Evolutionary conservation across 1,140 invertebrate species (phyloP).

Genomic region (Drosophila sproati): DNA sequence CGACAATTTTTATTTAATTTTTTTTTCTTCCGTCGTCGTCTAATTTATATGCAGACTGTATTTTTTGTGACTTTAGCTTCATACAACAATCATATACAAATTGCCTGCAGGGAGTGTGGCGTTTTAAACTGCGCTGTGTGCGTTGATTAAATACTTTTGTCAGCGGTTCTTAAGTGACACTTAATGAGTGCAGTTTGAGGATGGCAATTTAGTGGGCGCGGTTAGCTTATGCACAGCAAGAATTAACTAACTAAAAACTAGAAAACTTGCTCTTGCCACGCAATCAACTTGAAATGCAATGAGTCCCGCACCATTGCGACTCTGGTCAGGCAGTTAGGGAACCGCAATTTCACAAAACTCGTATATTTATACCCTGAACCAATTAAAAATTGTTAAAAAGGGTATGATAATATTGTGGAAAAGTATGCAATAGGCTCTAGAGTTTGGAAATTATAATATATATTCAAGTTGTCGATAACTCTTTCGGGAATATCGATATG

Average conservation of each 20-base stretch:
- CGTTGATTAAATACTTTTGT: conserved; percentile 70
- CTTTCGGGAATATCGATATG: no score
- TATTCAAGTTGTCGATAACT: no score
- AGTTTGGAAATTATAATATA: no score
- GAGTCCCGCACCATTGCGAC: conserved; percentile 7
- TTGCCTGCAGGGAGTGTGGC: neutral
- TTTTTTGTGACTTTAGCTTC: neutral
- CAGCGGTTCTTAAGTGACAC: conserved; percentile 44
- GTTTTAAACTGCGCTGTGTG: conserved; percentile 23
- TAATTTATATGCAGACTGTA: conserved; percentile 67
- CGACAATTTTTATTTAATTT: conserved; percentile 3
- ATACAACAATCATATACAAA: conserved; percentile 31
- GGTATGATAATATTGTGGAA: no score
- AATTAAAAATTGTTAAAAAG: no score
- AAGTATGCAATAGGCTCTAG: no score
- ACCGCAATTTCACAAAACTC: neutral
- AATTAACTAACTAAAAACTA: conserved; percentile 18
- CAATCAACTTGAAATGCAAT: conserved; percentile 14
- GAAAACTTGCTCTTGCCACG: neutral
- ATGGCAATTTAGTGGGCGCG: conserved; percentile 14
- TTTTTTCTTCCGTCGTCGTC: conserved; percentile 10
- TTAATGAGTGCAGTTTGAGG: conserved; percentile 38
- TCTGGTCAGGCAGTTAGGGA: conserved; percentile 10
- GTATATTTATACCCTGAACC: no score
- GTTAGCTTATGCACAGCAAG: conserved; percentile 12